phyloP scores from a whole-genome alignment of 2,797 vertebrate genomes.

The Chromobotia macracanthus region DNA sequence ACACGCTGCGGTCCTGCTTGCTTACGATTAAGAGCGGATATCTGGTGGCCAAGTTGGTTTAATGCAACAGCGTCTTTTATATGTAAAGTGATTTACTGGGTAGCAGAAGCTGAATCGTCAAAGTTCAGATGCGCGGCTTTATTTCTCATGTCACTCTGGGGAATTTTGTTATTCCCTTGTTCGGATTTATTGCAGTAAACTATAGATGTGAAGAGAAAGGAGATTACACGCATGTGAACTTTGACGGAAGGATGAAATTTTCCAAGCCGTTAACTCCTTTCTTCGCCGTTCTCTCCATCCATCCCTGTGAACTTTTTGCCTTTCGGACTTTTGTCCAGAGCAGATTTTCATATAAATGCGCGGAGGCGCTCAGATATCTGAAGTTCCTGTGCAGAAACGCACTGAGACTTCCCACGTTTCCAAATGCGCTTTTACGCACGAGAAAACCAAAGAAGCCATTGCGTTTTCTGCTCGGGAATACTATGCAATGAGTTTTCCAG shows the following conservation, averaged over 20 bases:
- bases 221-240: conserved; percentile 73
- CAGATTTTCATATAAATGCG: conserved; percentile 30
- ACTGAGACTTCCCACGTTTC: neutral
- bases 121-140: conserved; percentile 60
- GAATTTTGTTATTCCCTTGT: conserved; percentile 53
- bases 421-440: conserved; percentile 32
- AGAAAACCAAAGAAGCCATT: neutral
- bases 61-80: conserved; percentile 37
- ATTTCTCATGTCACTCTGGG: conserved; percentile 69
- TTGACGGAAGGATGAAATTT: conserved; percentile 61
- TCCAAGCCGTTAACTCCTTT: conserved; percentile 62
- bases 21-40: conserved; percentile 25
- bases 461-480: neutral
- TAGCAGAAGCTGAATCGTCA: conserved; percentile 49
- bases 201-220: conserved; percentile 67
- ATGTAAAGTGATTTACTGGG: conserved; percentile 51
- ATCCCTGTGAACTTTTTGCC: conserved; percentile 36
- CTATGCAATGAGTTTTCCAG: neutral
- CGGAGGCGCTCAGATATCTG: neutral
- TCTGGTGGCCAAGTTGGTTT: conserved; percentile 16
- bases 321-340: conserved; percentile 9
- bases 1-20: conserved; percentile 25
- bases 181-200: conserved; percentile 76
- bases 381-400: neutral
- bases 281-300: conserved; percentile 12